Base-by-base conservation (phyloP, 2,888 invertebrate genomes). In the Polia nebulosa region DNA sequence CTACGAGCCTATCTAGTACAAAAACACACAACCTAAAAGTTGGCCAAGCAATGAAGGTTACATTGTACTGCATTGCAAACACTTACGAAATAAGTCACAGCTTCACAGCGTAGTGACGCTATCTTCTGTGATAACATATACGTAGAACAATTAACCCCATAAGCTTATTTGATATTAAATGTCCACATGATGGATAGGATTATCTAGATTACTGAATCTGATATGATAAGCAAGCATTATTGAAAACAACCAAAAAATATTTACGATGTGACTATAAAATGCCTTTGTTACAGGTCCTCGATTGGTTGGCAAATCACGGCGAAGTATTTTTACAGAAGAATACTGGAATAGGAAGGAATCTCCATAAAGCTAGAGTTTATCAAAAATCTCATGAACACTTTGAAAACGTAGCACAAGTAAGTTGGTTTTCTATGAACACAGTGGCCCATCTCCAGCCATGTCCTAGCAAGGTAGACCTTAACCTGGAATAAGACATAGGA, bases 301-400 rank as follows among this genome's bases (percentile, higher is more conserved):
- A 99, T 89, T 99, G 99, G 99, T 93, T 99, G 83, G 98, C 99
- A 80, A 99, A 99, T 92, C 99, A 99, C 88, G 99, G 99, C 22
- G 99, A 99, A 95, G 99, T 99, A 25, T 99, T 99, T 93, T 96
- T 99, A 60, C 97, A 98, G 86, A 99, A 99, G 91, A 99, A 99
- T 92, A 98, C 98, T n/a, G 99, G 99, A 56, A 98, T 99, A 78
- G 99, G 99, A 68, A 97, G 99, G 84, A 99, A 99, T 95, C 96
- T 99, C 83, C 98, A 99, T 91, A 98, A 99, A 93, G 99, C 99
- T 51, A 97, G 98, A 85, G 98, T 99, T 11, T 98, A 99, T 91
- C 99, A 99, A 95, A 99, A 99, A 95, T 99, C 99, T 91, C 99
- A 99, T 90, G 99, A 99, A 93, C 99, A 99, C 94, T 99, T 99